Evolutionary conservation across 2,113 vertebrate genomes (phyloP), one percentile per base, ranked within the genome.

Genomic region (Menidia beryllina): DNA sequence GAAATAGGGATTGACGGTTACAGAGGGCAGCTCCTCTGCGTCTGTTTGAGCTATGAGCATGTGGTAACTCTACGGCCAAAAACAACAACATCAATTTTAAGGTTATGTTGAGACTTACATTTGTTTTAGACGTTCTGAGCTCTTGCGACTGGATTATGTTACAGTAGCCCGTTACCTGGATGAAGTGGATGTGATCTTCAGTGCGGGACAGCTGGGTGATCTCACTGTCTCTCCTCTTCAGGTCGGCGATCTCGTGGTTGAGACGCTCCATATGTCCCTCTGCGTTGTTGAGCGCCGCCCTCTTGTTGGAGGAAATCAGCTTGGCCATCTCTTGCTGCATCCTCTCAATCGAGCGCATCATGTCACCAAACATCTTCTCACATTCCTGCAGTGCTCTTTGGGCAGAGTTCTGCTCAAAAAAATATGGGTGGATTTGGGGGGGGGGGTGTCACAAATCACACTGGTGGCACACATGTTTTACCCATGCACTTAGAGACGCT

Each of bases 101-200:
- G 4, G 56, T 47, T 13, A 41, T 17, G 19, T 7, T 15, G 5
- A 7, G 2, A 10, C n/a, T 53, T 9, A 3, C 13, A 0, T 24
- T 36, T 19, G 23, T 50, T 50, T 43, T 12, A n/a, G 5, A 17
- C 5, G 43, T 13, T 13, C 9, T 15, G n/a, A 19, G 2, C 9
- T 12, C 13, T n/a, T 5, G 8, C 27, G 8, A 4, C 17, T 6
- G 7, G 8, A 19, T 19, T 11, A 34, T 34, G 2, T 34, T 34
- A 19, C 2, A 14, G 21, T 21, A 1, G 38, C 38, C 51, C 1
- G 19, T 75, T 69, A 94, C 94, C 92, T 94, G 94, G 81, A 94
- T 94, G 73, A 94, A 94, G 89, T 94, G 91, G 82, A 94, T 94
- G 88, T 94, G 94, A 84, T 94, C 94, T 61, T 94, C 93, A 0